These are phyloP conservation scores for Teinopalpus imperialis DNA, from an alignment of 2,888 invertebrate species.

Conservation along the genomic window DNA sequence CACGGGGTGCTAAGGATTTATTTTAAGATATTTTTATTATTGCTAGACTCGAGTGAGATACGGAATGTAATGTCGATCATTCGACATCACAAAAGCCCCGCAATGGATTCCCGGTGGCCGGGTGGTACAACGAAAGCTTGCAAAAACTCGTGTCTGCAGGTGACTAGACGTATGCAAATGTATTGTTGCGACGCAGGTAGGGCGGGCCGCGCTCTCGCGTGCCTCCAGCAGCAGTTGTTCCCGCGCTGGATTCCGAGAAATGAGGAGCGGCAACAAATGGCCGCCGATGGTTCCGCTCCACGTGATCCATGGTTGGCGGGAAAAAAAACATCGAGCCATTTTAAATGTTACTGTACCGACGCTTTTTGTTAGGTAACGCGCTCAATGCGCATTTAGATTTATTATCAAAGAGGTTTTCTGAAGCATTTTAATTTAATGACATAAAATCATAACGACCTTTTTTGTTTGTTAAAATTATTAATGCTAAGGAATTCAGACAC, in stretches of 20 bases:
- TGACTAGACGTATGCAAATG: conserved; percentile 39
- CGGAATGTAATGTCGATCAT: conserved; percentile 10
- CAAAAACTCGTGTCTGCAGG: conserved; percentile 36
- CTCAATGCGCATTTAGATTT: not conserved
- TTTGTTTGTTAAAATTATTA: too few relatives aligned
- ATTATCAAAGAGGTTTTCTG: too few relatives aligned
- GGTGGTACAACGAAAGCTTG: conserved; percentile 32
- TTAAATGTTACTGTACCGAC: not conserved
- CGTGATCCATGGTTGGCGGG: conserved; percentile 3
- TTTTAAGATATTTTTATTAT: too few relatives aligned
- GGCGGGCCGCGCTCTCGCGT: conserved; percentile 6
- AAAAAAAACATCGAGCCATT: not conserved
- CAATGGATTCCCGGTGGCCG: conserved; percentile 36
- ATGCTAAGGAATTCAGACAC: too few relatives aligned
- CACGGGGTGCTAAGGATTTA: too few relatives aligned
- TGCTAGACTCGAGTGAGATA: too few relatives aligned
- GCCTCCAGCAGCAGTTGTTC: conserved; percentile 23
- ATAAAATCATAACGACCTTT: too few relatives aligned
- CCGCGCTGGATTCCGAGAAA: conserved; percentile 11
- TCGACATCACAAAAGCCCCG: conserved; percentile 20
- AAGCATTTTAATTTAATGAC: too few relatives aligned
- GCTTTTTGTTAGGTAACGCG: not conserved
- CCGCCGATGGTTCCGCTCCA: conserved; percentile 10
- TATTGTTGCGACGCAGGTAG: conserved; percentile 30
- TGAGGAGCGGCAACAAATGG: conserved; percentile 7